Evolutionary conservation across 2,888 invertebrate genomes (phyloP), one percentile per base, ranked within the genome.

Genomic region (Morpho helenor): DNA sequence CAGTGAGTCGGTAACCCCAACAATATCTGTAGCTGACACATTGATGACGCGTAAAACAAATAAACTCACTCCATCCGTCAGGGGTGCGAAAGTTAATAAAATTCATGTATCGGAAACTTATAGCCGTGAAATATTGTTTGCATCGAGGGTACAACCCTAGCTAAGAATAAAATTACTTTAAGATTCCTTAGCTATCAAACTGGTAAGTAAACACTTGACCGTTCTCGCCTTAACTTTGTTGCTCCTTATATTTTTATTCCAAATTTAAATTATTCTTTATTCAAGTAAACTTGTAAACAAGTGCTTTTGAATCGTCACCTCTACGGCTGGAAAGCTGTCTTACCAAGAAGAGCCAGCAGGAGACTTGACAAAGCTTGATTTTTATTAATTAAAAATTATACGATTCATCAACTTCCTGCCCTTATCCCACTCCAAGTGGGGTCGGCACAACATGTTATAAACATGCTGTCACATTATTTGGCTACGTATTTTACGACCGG

Each of bases 61-160:
- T 79, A 83, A 79, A 74, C 80, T 80, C 83, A 83, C 82, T 80
- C 75, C 77, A 80, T 80, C 81, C 84, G 74, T 81, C 82, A 82
- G 70, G 77, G 85, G 84, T 74, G 84, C 72, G 76, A 82, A 82
- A 87, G 79, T 89, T 89, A 89, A 90, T 89, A 90, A 90, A 90
- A 90, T 90, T 90, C 88, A 90, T 90, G 89, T 90, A 86, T 90
- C 82, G 90, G 89, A 90, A 90, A 89, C 84, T 86, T 88, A 89
- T 84, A 82, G 76, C 80, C 82, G 84, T 85, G 76, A 87, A 85
- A 87, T 85, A 85, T 87, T 82, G 82, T 84, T 80, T 78, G 77
- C 66, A 74, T 68, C 68, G 76, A 80, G 85, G 80, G 82, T 73
- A 77, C 80, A 80, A 80, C 84, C 84, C 84, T 79, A 68, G 70